Conservation (phyloP, 2,113 vertebrate genomes). For the Lepidothrix coronata region DNA sequence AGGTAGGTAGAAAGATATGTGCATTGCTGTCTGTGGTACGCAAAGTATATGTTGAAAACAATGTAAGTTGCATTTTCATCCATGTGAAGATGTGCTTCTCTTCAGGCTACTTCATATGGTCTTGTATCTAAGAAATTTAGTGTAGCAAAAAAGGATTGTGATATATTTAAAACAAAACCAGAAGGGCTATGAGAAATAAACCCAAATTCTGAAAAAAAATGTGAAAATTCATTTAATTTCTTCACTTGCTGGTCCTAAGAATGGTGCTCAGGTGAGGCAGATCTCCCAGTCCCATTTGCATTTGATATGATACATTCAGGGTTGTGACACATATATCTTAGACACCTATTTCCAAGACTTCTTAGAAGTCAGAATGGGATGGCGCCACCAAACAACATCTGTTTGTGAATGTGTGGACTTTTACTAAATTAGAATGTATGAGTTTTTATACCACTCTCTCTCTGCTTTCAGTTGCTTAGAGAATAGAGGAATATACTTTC, state of each 20-base stretch:
- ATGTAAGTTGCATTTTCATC: background rate
- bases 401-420: background rate
- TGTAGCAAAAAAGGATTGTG: background rate
- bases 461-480: background rate
- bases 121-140: background rate
- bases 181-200: background rate
- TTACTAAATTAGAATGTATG: background rate
- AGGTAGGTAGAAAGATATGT: background rate
- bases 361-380: background rate
- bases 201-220: background rate
- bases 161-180: background rate
- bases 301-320: background rate
- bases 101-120: background rate
- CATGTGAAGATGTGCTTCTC: background rate
- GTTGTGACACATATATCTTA: background rate
- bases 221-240: background rate
- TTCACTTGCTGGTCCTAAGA: background rate
- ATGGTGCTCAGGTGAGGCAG: background rate
- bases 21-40: background rate
- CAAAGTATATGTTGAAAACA: background rate
- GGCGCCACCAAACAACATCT: background rate
- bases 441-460: background rate
- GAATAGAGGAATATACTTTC: background rate
- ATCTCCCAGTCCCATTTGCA: background rate
- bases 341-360: background rate